These are phyloP conservation scores for Eustalomyia histrio DNA, from an alignment of 2,888 invertebrate genomes.

Conservation along the genomic window DNA sequence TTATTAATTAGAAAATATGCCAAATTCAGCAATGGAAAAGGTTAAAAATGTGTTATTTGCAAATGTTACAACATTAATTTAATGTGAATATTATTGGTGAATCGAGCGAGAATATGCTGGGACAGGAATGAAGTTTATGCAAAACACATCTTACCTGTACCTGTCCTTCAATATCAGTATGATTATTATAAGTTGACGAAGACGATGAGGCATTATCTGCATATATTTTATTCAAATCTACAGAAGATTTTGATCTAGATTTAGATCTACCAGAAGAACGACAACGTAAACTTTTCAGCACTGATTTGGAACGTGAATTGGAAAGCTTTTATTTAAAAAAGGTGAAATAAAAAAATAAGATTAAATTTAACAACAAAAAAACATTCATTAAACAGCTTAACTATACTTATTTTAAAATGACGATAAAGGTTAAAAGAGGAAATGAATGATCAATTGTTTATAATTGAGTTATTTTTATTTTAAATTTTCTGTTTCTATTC, in stretches of 20 bases:
- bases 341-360: slow-evolving; percentile 16
- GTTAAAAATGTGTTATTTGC: slow-evolving; percentile 12
- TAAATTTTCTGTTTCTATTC: background rate
- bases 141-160: slow-evolving; percentile 63
- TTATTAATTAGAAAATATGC: background rate
- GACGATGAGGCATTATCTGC: slow-evolving; percentile 48
- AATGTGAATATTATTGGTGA: slow-evolving; percentile 22
- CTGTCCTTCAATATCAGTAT: slow-evolving; percentile 56
- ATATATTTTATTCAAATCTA: slow-evolving; percentile 66
- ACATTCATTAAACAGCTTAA: background rate
- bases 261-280: slow-evolving; percentile 70
- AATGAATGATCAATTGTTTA: slow-evolving; percentile 19
- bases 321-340: slow-evolving; percentile 67
- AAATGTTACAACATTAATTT: slow-evolving; percentile 17
- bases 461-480: background rate
- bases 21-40: background rate
- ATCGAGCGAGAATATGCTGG: background rate
- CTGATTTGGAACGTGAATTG: slow-evolving; percentile 72
- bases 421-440: slow-evolving; percentile 15
- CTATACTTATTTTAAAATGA: background rate
- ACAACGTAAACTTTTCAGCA: slow-evolving; percentile 74
- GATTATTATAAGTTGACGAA: slow-evolving; percentile 39
- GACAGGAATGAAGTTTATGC: slow-evolving; percentile 23
- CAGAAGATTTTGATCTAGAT: slow-evolving; percentile 70
- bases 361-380: slow-evolving; percentile 9